Base-by-base conservation (phyloP, 2,113 vertebrate genomes). In the Rutilus rutilus region DNA sequence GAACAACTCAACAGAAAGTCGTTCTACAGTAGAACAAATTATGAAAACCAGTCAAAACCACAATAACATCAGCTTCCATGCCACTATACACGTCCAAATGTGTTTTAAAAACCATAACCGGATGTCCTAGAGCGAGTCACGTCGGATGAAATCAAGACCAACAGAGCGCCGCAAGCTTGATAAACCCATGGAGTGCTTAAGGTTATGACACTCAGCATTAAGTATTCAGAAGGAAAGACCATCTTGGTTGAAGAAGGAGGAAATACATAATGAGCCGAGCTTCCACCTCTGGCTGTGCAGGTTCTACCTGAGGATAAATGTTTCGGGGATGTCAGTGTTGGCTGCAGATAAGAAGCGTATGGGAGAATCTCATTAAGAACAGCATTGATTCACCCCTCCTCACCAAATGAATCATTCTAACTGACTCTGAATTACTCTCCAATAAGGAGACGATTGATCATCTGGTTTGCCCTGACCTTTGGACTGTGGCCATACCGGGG, bases 401-500 rank as follows among this genome's bases (percentile, higher is more conserved):
- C 90, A 92, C 92, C 91, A 93, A 92, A 83, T 91, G 92, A 92
- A 94, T 93, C 92, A 91, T 89, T 92, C 91, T 87, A 90, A 91
- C 90, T 90, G 91, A 92, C 91, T 94, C 92, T 90, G 93, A 93
- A 93, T 94, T 94, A 91, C 91, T 92, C 90, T 92, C 89, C 93
- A 92, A 92, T 92, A 90, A 92, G 93, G 90, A 91, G 89, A 88
- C 86, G 93, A 94, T 93, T 93, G 92, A 95, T 94, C 93, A 89
- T 82, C 90, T 88, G 90, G 90, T 93, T 89, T 90, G 85, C 89
- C 91, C 90, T 88, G 92, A 87, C 93, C 91, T 93, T 94, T 86
- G 82, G 82, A 73, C 67, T 59, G 50, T 73, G 47, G 67, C 82
- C 85, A 86, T 86, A 86, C 30, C 10, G 2, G 39, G 23, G 47